These are phyloP conservation scores for Pachyramphus minor DNA, from an alignment of 2,113 vertebrate genomes.

Conservation along the genomic window DNA sequence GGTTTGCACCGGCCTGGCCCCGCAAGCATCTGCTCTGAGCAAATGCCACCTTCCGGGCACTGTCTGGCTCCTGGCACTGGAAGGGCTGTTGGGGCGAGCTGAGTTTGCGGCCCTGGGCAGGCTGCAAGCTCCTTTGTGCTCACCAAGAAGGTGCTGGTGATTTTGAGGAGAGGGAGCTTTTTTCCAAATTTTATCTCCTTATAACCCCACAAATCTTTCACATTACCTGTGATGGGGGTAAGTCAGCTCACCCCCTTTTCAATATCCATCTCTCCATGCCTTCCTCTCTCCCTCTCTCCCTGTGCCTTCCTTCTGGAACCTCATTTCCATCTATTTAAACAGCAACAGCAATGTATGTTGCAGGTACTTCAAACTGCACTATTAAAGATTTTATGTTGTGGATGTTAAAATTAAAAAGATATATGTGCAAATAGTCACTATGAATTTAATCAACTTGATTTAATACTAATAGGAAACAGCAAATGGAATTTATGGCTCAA, in stretches of 20 bases:
- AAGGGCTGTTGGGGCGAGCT: neutral
- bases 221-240: neutral
- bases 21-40: neutral
- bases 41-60: neutral
- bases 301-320: neutral
- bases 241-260: neutral
- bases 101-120: accelerated
- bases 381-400: conserved; percentile 80
- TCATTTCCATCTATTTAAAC: conserved; percentile 76
- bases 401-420: conserved; percentile 85
- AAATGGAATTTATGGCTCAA: conserved; percentile 83
- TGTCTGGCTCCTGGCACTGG: neutral
- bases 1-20: neutral
- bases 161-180: neutral
- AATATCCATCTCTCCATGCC: neutral
- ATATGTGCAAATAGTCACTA: conserved; percentile 81
- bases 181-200: neutral
- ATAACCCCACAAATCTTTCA: neutral
- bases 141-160: neutral
- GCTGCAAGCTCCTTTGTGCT: neutral
- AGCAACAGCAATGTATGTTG: conserved; percentile 58
- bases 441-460: conserved; percentile 84
- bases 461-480: conserved; percentile 83
- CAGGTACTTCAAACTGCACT: conserved; percentile 72
- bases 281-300: neutral